These are phyloP conservation scores for Pammene fasciana DNA, from an alignment of 2,888 invertebrate species.

Conservation along the genomic window DNA sequence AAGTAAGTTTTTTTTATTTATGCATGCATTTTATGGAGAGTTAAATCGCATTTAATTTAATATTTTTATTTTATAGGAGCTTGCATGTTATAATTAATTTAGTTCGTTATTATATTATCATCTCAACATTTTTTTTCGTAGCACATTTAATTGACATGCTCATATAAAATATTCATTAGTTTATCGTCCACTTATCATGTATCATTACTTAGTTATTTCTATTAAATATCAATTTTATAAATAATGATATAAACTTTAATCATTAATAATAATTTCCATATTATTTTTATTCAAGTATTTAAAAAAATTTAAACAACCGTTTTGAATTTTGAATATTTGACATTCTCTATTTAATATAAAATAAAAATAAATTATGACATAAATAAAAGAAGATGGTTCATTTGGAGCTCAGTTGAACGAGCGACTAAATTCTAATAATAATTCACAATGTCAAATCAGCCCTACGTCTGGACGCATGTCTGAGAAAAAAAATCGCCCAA, in stretches of 20 bases:
- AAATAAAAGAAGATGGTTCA: no score
- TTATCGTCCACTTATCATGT: conserved; percentile 19
- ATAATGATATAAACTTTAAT: background rate
- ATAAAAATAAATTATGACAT: no score
- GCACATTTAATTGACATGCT: background rate
- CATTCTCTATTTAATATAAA: no score
- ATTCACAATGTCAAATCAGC: conserved; percentile 37
- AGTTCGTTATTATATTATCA: background rate
- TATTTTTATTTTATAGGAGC: background rate
- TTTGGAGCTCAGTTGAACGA: background rate
- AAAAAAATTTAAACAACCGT: no score
- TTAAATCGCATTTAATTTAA: background rate
- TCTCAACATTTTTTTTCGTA: background rate
- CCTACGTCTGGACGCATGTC: conserved; percentile 32
- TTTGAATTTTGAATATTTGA: no score
- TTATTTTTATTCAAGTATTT: no score
- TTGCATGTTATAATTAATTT: conserved; percentile 1
- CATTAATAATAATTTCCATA: background rate
- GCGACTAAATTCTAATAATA: conserved; percentile 32
- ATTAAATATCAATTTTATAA: background rate
- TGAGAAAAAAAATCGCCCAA: conserved; percentile 34
- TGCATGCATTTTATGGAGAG: conserved; percentile 6
- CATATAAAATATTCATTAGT: background rate
- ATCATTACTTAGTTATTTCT: background rate
- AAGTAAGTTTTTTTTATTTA: conserved; percentile 67